Evolutionary conservation across 2,113 vertebrate genomes (phyloP), one percentile per base, ranked within the genome.

Genomic region (Speoplatyrhinus poulsoni): DNA sequence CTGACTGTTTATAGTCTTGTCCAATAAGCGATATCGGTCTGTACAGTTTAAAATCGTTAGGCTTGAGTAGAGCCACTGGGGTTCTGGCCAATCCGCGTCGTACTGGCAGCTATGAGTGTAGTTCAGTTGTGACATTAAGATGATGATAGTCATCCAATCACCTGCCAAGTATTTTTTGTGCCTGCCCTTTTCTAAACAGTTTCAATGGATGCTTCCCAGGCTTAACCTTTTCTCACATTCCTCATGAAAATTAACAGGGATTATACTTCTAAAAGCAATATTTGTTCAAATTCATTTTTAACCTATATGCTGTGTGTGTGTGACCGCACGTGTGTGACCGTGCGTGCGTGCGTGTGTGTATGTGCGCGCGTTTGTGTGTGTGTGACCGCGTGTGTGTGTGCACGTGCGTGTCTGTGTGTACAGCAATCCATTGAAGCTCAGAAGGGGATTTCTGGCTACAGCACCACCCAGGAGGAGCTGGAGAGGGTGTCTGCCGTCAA

Each of bases 401-500:
- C 17, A 52, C 16, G 63, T 55, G 63, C 16, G 63, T 55, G 63
- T 72, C 17, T 85, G 69, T 85, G 74, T 76, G 84, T 79, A 15
- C 81, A 99, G 98, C 92, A 96, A 95, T 85, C 87, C 1, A 63
- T 92, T 33, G 97, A 99, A 75, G 95, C 95, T 50, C 96, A 98
- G 87, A 95, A 92, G 70, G 97, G 98, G 0, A 92, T 99, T 74
- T 94, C 95, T 49, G 97, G 97, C 6, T 99, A 95, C 79, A 99
- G 96, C 53, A 91, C 94, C 73, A 98, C 96, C 7, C 96, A 98
- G 76, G 96, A 99, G 73, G 96, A 98, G 72, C 88, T 99, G 54
- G 96, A 99, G 83, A 93, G 93, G 70, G 95, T 98, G 11, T 99
- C 96, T 0, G 93, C 96, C 55, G 92, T 96, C 56, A 99, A 98